These are phyloP conservation scores for Drosophila mettleri DNA, from an alignment of 2,888 invertebrate genomes.

Conservation along the genomic window DNA sequence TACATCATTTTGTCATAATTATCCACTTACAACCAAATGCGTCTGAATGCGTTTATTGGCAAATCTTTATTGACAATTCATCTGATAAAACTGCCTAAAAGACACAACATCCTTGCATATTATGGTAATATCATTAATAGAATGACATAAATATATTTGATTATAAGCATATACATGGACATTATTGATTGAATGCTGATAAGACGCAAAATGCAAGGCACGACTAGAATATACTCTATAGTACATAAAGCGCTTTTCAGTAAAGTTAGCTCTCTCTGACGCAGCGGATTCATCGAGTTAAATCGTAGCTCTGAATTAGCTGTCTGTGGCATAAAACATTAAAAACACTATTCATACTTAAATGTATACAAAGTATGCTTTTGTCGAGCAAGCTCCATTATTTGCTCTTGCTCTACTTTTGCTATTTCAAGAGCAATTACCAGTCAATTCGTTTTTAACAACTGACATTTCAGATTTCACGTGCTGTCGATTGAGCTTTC, in stretches of 20 bases:
- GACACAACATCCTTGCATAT: background rate
- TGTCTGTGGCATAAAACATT: background rate
- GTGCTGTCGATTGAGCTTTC: background rate
- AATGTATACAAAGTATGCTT: background rate
- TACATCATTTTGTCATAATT: conserved; percentile 8
- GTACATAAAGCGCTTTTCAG: too few relatives aligned
- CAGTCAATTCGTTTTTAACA: background rate
- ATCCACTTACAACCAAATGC: background rate
- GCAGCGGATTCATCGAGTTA: too few relatives aligned
- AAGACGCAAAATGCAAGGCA: too few relatives aligned
- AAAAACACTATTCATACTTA: background rate
- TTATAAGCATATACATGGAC: too few relatives aligned
- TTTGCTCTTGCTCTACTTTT: background rate
- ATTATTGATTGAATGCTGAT: too few relatives aligned
- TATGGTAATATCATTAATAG: too few relatives aligned
- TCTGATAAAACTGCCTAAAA: background rate
- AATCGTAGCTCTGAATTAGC: too few relatives aligned
- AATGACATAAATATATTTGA: too few relatives aligned
- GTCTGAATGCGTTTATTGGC: background rate
- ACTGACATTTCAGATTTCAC: background rate
- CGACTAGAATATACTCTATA: too few relatives aligned
- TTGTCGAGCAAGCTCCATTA: background rate
- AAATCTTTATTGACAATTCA: conserved; percentile 1
- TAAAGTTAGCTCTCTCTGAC: too few relatives aligned
- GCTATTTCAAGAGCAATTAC: background rate